Base-by-base conservation (phyloP, 2,888 invertebrate genomes). In the Rhingia campestris region DNA sequence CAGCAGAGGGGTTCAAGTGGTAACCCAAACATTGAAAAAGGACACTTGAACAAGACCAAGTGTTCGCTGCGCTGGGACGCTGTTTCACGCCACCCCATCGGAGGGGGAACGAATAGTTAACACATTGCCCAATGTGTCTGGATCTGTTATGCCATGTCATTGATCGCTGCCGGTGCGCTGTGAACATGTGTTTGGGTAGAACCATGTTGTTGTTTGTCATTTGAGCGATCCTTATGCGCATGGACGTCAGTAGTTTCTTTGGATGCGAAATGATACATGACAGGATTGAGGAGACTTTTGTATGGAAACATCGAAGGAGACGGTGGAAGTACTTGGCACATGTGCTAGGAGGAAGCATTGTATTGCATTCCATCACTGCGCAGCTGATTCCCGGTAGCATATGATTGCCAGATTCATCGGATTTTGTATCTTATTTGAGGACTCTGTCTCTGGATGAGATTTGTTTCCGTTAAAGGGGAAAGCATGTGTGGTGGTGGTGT, bases 11-110 rank as follows among this genome's bases (percentile, higher is more conserved):
- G 73, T 39, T 70, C 69, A 79, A 74, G 79, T 84, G 79, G 41
- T 64, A 79, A 32, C 58, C 70, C 22, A 53, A 73, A 79, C 63
- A 77, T 79, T 10, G 53, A 56, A 74, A 74, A 79, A 84, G 79
- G 82, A 82, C 69, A 84, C 82, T 84, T 79, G 79, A 84, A 79
- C 79, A 74, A 45, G 79, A 41, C 64, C 73, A 73, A 79, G 73
- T 79, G 73, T 49, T 30, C 22, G 30, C n/a, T 30, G 39, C 9
- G 6, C 41, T 12, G 41, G 30, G 12, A 12, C 9, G 6, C 22
- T 45, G 45, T 0, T 47, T 35, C 1, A 22, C 4, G 47, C 49
- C 33, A 39, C 10, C 7, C 43, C 54, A 64, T 37, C 61, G 33
- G 39, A 22, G 45, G 14, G 37, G n/a, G 56, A 39, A 45, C 37